phyloP scores from a whole-genome alignment of 1,140 invertebrate species.

The Calephelis nemesis region DNA sequence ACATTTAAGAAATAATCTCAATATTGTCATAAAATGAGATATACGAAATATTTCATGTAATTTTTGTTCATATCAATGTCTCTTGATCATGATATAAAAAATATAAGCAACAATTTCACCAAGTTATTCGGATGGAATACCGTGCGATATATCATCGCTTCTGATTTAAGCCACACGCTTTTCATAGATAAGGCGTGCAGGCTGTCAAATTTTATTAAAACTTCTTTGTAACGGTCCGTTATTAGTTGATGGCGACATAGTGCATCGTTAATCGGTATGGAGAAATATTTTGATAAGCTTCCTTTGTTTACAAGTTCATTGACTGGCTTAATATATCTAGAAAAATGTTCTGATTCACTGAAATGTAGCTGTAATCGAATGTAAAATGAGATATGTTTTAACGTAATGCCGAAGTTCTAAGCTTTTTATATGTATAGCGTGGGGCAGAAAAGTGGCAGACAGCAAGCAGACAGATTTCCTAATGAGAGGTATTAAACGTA shows the following conservation, averaged over 20 bases:
- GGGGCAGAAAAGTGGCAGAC: too few species aligned
- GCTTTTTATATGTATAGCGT: not conserved
- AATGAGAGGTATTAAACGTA: too few species aligned
- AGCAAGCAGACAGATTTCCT: too few species aligned
- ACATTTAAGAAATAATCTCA: too few species aligned
- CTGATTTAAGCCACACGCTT: slow-evolving; percentile 30
- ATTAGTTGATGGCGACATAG: slow-evolving; percentile 51
- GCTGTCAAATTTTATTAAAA: slow-evolving; percentile 67
- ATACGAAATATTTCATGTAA: too few species aligned
- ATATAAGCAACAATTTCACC: not conserved
- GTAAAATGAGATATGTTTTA: not conserved
- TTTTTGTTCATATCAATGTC: too few species aligned
- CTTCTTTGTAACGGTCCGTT: slow-evolving; percentile 55
- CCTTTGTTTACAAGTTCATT: slow-evolving; percentile 55
- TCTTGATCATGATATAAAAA: too few species aligned
- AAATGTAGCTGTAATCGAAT: slow-evolving; percentile 8
- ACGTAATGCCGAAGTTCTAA: too few species aligned
- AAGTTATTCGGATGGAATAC: not conserved
- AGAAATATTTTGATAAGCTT: slow-evolving; percentile 48
- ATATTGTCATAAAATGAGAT: too few species aligned
- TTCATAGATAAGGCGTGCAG: slow-evolving; percentile 52
- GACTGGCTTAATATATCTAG: slow-evolving; percentile 35
- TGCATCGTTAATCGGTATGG: slow-evolving; percentile 45
- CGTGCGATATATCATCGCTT: not conserved
- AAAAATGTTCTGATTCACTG: slow-evolving; percentile 36